Percentiles rank a stretch among this genome's conserved stretches.
Conservation (phyloP, 2,113 vertebrate genomes). For the Osmerus eperlanus region DNA sequence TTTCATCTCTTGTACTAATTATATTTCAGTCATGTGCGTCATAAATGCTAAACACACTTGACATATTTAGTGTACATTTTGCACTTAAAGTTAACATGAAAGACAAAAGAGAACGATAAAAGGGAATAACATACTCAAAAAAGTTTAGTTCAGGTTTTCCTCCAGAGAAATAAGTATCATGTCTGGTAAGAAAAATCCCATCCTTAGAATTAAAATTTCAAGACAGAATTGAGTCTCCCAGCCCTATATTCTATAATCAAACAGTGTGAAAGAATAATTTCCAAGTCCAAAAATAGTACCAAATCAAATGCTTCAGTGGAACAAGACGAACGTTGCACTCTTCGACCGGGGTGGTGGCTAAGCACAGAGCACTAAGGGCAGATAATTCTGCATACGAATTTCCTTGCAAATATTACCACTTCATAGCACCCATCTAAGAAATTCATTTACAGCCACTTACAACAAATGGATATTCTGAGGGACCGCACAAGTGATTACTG, state of each 20-base stretch:
- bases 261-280: neutral
- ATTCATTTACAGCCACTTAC: slow-evolving; percentile 35
- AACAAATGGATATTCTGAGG: slow-evolving; percentile 41
- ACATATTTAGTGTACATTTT: neutral
- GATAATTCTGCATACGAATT: slow-evolving; percentile 37
- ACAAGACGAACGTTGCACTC: neutral
- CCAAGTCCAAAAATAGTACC: slow-evolving; percentile 2
- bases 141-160: neutral
- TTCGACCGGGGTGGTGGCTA: neutral
- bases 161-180: neutral
- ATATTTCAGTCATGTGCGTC: neutral
- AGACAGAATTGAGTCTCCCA: neutral
- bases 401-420: slow-evolving; percentile 37
- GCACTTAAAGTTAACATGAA: neutral
- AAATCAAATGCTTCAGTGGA: slow-evolving; percentile 8
- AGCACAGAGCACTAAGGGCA: slow-evolving; percentile 14
- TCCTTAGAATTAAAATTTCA: slow-evolving; percentile 14
- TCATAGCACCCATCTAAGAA: slow-evolving; percentile 34
- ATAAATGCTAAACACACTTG: neutral
- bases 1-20: neutral
- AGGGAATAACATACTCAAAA: too few species aligned
- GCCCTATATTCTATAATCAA: slow-evolving; percentile 4
- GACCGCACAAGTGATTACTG: slow-evolving; percentile 44
- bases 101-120: too few species aligned
- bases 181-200: neutral